Conservation (phyloP, 1,140 invertebrate genomes). For the Meteorus sp. region DNA sequence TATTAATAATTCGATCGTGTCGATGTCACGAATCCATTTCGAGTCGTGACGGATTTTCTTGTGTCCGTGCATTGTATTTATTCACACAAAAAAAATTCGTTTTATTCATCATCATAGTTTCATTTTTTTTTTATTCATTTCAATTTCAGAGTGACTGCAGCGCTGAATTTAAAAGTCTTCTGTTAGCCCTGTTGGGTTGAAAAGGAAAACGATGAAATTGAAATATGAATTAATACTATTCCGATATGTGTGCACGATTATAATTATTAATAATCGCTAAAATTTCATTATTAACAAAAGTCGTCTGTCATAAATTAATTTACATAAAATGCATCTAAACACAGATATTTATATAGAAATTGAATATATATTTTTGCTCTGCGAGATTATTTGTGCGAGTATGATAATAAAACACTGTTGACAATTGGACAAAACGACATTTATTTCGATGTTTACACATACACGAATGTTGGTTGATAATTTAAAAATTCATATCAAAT, state of each 20-base stretch:
- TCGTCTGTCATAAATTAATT: no score
- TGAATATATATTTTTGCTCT: no score
- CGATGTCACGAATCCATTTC: no score
- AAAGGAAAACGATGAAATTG: neutral
- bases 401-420: no score
- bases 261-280: no score
- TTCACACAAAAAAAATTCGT: slow-evolving; percentile 1
- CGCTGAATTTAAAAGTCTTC: slow-evolving; percentile 64
- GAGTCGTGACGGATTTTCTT: slow-evolving; percentile 13
- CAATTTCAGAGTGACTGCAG: slow-evolving; percentile 56
- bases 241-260: neutral
- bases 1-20: neutral
- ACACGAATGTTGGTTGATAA: neutral
- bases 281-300: no score
- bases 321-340: no score
- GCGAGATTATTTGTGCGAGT: no score
- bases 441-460: neutral
- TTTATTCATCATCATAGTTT: slow-evolving; percentile 13
- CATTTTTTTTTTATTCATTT: slow-evolving; percentile 33
- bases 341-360: no score
- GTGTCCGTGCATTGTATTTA: neutral
- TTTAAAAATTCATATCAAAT: neutral
- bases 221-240: neutral
- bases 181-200: slow-evolving; percentile 61
- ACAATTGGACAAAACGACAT: no score